A percentile compares a stretch with the other conserved stretches of the same genome.
phyloP scores from a whole-genome alignment of 92 coral and sea anemone genomes.

The Actinostola sp. region DNA sequence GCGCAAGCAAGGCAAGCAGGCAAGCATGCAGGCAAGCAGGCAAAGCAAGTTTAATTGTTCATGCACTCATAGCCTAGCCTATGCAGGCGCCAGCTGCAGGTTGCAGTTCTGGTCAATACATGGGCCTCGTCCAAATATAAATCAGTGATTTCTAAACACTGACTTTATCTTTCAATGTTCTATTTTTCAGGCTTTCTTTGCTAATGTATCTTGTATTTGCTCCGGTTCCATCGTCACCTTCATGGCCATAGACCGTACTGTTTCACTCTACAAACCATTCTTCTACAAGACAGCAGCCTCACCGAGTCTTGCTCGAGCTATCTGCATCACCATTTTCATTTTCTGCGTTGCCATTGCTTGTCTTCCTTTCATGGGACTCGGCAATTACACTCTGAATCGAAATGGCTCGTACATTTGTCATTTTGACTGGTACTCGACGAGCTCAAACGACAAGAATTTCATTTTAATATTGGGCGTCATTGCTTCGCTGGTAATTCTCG shows the following conservation, averaged over 20 bases:
- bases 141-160: background rate
- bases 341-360: slow-evolving; percentile 38
- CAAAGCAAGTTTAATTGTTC: too few relatives aligned
- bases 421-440: slow-evolving; percentile 46
- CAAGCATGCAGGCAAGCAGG: too few relatives aligned
- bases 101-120: too few relatives aligned
- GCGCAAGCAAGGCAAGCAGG: too few relatives aligned
- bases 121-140: too few relatives aligned
- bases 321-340: slow-evolving; percentile 37
- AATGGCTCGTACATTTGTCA: slow-evolving; percentile 43
- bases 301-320: slow-evolving; percentile 42
- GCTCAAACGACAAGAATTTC: slow-evolving; percentile 12
- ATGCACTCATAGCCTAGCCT: too few relatives aligned
- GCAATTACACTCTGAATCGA: slow-evolving; percentile 38
- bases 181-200: slow-evolving; percentile 49
- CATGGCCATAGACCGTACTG: slow-evolving; percentile 67
- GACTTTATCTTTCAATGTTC: background rate
- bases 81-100: too few relatives aligned
- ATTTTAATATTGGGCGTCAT: slow-evolving; percentile 21
- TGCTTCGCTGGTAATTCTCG: slow-evolving; percentile 14
- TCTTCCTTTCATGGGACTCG: slow-evolving; percentile 56
- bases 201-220: slow-evolving; percentile 52
- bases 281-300: slow-evolving; percentile 58
- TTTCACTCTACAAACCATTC: slow-evolving; percentile 61
- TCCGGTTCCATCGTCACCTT: slow-evolving; percentile 68